These are phyloP conservation scores for Opisthocomus hoazin DNA, from an alignment of 2,113 vertebrate genomes.

Conservation along the genomic window DNA sequence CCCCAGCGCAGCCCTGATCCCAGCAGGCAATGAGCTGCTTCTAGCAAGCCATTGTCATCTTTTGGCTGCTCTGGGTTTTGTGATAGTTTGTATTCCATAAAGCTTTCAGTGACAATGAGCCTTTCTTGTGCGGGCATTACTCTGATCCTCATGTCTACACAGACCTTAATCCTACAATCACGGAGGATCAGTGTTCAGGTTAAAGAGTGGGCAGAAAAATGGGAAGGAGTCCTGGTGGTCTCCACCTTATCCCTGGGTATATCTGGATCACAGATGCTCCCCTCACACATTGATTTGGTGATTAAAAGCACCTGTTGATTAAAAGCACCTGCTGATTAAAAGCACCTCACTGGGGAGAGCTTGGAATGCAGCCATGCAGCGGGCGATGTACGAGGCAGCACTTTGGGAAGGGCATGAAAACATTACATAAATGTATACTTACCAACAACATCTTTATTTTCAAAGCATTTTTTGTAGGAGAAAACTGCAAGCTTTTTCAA, in stretches of 20 bases:
- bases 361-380: background rate
- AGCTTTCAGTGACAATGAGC: background rate
- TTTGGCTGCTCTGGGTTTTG: background rate
- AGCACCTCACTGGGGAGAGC: background rate
- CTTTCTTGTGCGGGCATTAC: background rate
- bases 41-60: background rate
- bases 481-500: background rate
- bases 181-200: background rate
- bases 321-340: constrained; percentile 1
- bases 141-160: background rate
- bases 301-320: background rate
- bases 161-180: background rate
- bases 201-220: background rate
- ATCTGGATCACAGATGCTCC: background rate
- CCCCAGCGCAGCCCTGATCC: background rate
- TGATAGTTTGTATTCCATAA: background rate
- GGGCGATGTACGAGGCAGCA: background rate
- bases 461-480: background rate
- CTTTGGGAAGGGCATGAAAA: background rate
- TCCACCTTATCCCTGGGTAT: background rate
- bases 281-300: background rate
- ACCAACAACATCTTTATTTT: background rate
- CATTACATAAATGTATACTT: background rate
- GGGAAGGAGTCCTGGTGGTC: background rate
- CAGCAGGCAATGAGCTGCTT: background rate